These are phyloP conservation scores for Amblyopsis hoosieri DNA, from an alignment of 2,797 vertebrate species.

Conservation along the genomic window DNA sequence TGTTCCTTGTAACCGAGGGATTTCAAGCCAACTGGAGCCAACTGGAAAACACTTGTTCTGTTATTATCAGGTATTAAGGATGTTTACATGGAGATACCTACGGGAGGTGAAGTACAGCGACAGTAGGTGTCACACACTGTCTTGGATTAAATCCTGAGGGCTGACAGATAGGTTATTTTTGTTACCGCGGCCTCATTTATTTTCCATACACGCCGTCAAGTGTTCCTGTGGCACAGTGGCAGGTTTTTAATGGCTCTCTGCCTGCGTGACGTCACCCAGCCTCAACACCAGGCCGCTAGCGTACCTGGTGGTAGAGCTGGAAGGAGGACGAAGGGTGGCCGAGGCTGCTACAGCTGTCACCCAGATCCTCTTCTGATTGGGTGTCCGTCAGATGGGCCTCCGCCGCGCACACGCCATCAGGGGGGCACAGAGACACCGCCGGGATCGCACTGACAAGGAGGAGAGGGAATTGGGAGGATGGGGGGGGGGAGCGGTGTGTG, in stretches of 20 bases:
- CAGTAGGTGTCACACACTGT: no score
- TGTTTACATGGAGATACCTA: no score
- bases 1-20: no score
- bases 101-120: no score
- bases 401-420: conserved; percentile 62
- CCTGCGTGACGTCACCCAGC: conserved; percentile 7
- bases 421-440: conserved; percentile 76
- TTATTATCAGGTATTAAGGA: no score
- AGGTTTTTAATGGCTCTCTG: conserved; percentile 19
- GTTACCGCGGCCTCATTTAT: background rate
- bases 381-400: conserved; percentile 61
- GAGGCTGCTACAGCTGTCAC: conserved; percentile 76
- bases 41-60: no score
- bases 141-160: no score
- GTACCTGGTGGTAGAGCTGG: conserved; percentile 78
- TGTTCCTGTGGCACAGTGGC: background rate
- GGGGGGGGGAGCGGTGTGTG: background rate
- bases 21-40: no score
- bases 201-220: background rate
- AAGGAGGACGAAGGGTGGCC: conserved; percentile 70
- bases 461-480: background rate
- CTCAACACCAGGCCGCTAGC: conserved; percentile 19
- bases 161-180: conserved; percentile 12
- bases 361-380: conserved; percentile 63
- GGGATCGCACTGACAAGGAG: conserved; percentile 72